phyloP scores from a whole-genome alignment of 2,888 invertebrate genomes.

The Clanis bilineata region DNA sequence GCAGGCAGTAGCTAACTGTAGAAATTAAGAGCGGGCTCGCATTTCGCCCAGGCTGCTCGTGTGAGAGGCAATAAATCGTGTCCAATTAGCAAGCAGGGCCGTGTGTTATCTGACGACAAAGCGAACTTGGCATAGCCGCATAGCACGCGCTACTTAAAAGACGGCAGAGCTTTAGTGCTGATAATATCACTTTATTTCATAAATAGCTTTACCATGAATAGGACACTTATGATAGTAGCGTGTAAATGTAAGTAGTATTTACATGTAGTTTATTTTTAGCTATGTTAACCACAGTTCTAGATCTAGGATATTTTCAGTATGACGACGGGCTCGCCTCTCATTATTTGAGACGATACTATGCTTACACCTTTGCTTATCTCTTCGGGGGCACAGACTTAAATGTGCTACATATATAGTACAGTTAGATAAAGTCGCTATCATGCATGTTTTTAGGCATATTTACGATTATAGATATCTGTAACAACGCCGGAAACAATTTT shows the following conservation, averaged over 20 bases:
- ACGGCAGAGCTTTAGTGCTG: neutral
- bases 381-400: neutral
- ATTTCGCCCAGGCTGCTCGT: slow-evolving; percentile 41
- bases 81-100: slow-evolving; percentile 68
- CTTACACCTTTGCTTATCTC: no score
- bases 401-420: neutral
- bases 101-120: slow-evolving; percentile 65
- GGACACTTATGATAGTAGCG: no score
- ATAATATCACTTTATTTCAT: neutral
- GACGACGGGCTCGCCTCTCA: no score
- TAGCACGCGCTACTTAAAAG: slow-evolving; percentile 32
- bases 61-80: slow-evolving; percentile 62
- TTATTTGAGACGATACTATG: no score
- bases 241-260: no score
- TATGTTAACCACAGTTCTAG: no score
- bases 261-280: no score
- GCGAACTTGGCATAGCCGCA: slow-evolving; percentile 57
- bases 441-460: neutral
- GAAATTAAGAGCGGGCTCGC: slow-evolving; percentile 32
- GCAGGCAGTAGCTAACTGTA: slow-evolving; percentile 18
- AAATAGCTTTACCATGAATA: no score
- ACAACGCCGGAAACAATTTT: slow-evolving; percentile 8
- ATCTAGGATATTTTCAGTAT: no score
- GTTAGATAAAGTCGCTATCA: neutral
- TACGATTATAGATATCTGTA: neutral